A percentile compares a stretch with the other conserved stretches of the same genome.
Evolutionary conservation across 2,888 invertebrate genomes (phyloP).

Genomic region (Polyommatus iphigenia): DNA sequence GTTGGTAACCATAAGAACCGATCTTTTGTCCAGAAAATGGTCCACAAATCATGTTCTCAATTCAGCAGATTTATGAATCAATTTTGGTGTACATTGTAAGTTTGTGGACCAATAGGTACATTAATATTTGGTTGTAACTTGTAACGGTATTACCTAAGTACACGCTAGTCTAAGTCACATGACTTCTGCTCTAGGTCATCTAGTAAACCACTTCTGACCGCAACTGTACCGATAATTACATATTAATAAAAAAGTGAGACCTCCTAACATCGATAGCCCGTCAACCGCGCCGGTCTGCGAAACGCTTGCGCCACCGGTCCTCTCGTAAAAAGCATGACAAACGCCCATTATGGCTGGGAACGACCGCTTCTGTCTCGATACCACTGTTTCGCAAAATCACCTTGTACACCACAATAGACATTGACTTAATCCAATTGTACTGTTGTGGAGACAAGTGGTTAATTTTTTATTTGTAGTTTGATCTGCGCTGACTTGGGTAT

Average conservation of each 20-base stretch:
- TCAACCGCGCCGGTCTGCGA: constrained; percentile 44
- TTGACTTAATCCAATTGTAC: constrained; percentile 52
- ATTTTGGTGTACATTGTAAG: not conserved
- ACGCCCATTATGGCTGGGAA: constrained; percentile 49
- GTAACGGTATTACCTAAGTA: not conserved
- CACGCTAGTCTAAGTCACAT: not conserved
- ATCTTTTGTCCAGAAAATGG: not conserved
- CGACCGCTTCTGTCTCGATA: constrained; percentile 48
- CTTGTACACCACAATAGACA: constrained; percentile 59
- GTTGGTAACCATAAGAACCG: not conserved
- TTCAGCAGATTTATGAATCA: constrained; percentile 12
- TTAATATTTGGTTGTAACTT: not conserved
- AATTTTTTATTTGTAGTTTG: not conserved
- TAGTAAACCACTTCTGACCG: not conserved
- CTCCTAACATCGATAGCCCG: constrained; percentile 44
- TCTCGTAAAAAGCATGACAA: constrained; percentile 56
- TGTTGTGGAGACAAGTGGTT: constrained; percentile 39
- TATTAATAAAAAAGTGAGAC: constrained; percentile 58
- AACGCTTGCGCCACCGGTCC: constrained; percentile 44
- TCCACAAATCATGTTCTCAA: not conserved
- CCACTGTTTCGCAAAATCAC: constrained; percentile 57
- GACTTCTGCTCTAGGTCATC: not conserved
- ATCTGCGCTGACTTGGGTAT: not conserved
- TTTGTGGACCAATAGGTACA: not conserved
- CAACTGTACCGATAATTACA: constrained; percentile 29